Evolutionary conservation across 2,113 vertebrate genomes (phyloP), one percentile per base, ranked within the genome.

Genomic region (Piprites chloris): DNA sequence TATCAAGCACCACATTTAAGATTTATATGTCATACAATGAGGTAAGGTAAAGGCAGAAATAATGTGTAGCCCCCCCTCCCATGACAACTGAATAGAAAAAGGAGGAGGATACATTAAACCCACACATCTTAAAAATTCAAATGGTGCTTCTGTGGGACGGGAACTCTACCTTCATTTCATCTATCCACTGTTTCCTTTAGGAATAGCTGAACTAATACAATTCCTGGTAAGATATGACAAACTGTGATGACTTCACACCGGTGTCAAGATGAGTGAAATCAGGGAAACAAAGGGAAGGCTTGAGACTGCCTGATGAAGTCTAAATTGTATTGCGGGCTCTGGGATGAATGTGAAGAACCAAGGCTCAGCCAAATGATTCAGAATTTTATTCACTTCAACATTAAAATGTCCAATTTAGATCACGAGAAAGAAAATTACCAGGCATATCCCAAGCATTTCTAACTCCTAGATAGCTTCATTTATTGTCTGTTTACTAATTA

Each of bases 1-100:
- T 8, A 42, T 46, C 18, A 67, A 62, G 46, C 22, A 78, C 32
- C 10, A 41, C 22, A n/a, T 35, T 78, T 58, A 49, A 27, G 35
- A 71, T 50, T 91, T 39, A 7, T 58, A 37, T 21, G 15, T 9
- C n/a, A 9, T 59, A 50, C 27, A 47, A 81, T 13, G 11, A 84
- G 6, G 17, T 39, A 56, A 59, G 7, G 8, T 62, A 55, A 74
- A 74, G 18, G 32, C 44, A 46, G 37, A 20, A 86, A 56, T 8
- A 23, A 44, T 19, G 12, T n/a, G 7, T 52, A 58, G 32, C 9
- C 9, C 2, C 2, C 15, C 13, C 6, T 4, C 2, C 22, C 20
- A 12, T 1, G 2, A 35, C 33, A 63, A 46, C 5, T 39, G 17
- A 55, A n/a, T 3, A 89, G 42, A 41, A 76, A 78, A 85, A 61